These are phyloP conservation scores for Platichthys flesus DNA, from an alignment of 2,113 vertebrate species.

Conservation along the genomic window DNA sequence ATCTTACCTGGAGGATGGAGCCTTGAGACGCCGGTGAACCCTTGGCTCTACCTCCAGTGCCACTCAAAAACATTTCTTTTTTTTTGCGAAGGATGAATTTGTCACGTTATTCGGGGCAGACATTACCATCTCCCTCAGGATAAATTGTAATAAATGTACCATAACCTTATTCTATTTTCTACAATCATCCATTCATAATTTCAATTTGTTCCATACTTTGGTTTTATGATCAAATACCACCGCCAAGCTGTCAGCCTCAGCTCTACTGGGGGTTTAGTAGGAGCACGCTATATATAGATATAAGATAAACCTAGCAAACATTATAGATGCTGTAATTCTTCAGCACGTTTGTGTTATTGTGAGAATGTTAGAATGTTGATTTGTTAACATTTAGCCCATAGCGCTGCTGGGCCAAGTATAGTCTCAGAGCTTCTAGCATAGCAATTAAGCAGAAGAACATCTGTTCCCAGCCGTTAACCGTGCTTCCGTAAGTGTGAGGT, in stretches of 20 bases:
- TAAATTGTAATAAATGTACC: background rate
- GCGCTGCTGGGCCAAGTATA: background rate
- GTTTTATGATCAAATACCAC: background rate
- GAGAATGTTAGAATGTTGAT: background rate
- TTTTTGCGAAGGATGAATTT: too few species aligned
- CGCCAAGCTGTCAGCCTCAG: background rate
- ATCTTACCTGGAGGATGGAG: background rate
- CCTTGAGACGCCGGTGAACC: too few species aligned
- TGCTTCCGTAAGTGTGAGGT: background rate
- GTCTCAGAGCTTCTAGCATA: background rate
- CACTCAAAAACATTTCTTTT: background rate
- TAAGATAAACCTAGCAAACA: too few species aligned
- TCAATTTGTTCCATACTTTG: background rate
- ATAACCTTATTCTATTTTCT: background rate
- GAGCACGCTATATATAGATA: too few species aligned
- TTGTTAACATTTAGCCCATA: background rate
- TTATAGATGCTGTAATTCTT: background rate
- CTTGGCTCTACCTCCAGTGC: background rate
- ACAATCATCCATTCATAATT: background rate
- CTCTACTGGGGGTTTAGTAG: background rate
- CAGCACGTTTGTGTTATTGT: too few species aligned
- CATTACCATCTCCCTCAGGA: background rate
- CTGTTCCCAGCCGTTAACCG: background rate
- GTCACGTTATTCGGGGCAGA: background rate
- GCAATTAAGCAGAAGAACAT: constrained; percentile 4